phyloP scores from a whole-genome alignment of 2,113 vertebrate species.

The Pantherophis guttatus region DNA sequence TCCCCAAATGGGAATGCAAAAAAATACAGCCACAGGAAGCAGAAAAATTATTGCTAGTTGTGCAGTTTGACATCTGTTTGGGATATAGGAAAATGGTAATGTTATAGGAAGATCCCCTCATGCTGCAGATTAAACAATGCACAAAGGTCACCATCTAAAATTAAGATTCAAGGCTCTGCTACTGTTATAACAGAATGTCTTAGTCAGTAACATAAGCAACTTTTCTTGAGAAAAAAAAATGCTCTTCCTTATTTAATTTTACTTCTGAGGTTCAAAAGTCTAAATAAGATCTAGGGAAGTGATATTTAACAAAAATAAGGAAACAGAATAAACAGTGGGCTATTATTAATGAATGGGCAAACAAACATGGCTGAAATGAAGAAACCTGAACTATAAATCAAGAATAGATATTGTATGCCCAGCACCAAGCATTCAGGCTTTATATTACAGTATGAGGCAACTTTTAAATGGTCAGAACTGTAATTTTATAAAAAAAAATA shows the following conservation, averaged over 20 bases:
- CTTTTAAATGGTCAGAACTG: background rate
- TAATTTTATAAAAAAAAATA: background rate
- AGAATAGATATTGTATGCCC: background rate
- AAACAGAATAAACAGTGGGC: slow-evolving; percentile 24
- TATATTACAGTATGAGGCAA: background rate
- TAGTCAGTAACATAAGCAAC: background rate
- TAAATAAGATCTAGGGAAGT: background rate
- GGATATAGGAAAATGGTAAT: slow-evolving; percentile 51
- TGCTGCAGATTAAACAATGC: slow-evolving; percentile 50
- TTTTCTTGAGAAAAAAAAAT: background rate
- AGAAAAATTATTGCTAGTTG: slow-evolving; percentile 48
- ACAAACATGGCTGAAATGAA: background rate
- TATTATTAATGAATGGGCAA: background rate
- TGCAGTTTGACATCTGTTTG: slow-evolving; percentile 55
- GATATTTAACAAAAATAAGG: background rate
- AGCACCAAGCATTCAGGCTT: background rate
- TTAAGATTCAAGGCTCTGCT: slow-evolving; percentile 43
- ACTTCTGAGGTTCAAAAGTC: slow-evolving; percentile 29
- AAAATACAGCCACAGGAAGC: slow-evolving; percentile 53
- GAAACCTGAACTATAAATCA: background rate
- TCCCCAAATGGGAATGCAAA: background rate
- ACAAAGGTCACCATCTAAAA: slow-evolving; percentile 42
- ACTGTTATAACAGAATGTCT: slow-evolving; percentile 14
- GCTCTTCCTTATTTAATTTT: slow-evolving; percentile 19
- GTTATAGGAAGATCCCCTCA: slow-evolving; percentile 50